phyloP scores from a whole-genome alignment of 2,888 invertebrate genomes.

The Cyclophora punctaria region DNA sequence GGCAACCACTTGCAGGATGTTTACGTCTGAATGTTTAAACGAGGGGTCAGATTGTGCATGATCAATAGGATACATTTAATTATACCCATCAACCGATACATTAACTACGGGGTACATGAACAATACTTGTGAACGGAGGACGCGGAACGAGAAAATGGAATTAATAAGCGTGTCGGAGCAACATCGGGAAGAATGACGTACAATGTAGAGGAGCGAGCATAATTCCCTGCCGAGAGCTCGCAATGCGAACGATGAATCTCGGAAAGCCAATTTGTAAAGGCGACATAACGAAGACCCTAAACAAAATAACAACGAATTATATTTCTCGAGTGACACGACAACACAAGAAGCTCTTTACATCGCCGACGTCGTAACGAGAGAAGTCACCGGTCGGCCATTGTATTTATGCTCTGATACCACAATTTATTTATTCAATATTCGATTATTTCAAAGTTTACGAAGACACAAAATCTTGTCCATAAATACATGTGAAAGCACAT shows the following conservation, averaged over 20 bases:
- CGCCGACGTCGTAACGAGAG: constrained; percentile 73
- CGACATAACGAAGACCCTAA: constrained; percentile 72
- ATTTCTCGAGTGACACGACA: constrained; percentile 67
- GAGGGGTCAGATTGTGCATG: constrained; percentile 28
- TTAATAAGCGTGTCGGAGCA: constrained; percentile 39
- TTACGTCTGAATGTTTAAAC: constrained; percentile 23
- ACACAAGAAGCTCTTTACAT: constrained; percentile 66
- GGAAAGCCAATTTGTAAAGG: constrained; percentile 66
- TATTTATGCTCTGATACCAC: constrained; percentile 68
- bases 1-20: constrained; percentile 37
- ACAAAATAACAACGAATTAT: constrained; percentile 54
- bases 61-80: constrained; percentile 10
- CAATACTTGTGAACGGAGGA: neutral
- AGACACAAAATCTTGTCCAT: constrained; percentile 75
- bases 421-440: constrained; percentile 66
- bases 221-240: constrained; percentile 43
- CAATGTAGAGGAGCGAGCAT: constrained; percentile 44
- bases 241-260: constrained; percentile 41
- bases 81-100: neutral
- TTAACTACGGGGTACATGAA: neutral
- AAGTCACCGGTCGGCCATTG: constrained; percentile 67
- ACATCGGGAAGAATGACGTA: constrained; percentile 41
- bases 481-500: constrained; percentile 75
- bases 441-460: constrained; percentile 60
- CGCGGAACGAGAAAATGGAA: constrained; percentile 8